Percentiles rank a stretch among this genome's conserved stretches.
These are phyloP conservation scores for Sminthurinus aureus DNA, from an alignment of 2,888 invertebrate species.

Conservation along the genomic window DNA sequence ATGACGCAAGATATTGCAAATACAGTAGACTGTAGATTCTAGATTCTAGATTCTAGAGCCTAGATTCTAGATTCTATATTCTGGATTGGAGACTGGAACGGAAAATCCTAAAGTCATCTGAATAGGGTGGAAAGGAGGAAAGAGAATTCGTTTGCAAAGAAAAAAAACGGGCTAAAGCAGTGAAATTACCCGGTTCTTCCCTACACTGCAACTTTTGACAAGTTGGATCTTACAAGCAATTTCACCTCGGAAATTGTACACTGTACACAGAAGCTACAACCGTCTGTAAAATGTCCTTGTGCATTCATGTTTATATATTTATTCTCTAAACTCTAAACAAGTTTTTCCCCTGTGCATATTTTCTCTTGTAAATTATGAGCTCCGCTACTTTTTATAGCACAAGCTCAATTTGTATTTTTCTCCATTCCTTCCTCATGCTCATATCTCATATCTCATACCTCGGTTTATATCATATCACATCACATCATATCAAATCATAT, in stretches of 20 bases:
- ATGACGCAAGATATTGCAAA: too few species aligned
- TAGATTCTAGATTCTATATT: too few species aligned
- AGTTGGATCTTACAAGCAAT: neutral
- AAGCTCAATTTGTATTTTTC: conserved; percentile 18
- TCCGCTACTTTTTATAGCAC: neutral
- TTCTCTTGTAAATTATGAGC: conserved; percentile 17
- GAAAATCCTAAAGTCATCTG: too few species aligned
- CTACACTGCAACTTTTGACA: neutral
- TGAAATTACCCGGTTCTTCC: neutral
- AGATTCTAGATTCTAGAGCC: too few species aligned
- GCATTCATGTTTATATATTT: conserved; percentile 28
- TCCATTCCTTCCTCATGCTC: neutral
- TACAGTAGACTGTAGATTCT: too few species aligned
- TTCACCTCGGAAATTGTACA: neutral
- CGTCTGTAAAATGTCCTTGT: conserved; percentile 6
- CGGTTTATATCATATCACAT: neutral
- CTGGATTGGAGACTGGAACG: too few species aligned
- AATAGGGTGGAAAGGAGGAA: too few species aligned
- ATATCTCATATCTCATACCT: neutral
- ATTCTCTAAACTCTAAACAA: conserved; percentile 4
- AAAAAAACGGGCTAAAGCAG: too few species aligned
- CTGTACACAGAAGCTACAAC: neutral
- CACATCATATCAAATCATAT: too few species aligned
- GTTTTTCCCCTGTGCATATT: conserved; percentile 31
- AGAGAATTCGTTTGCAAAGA: too few species aligned